A percentile compares a stretch with the other conserved stretches of the same genome.
Conservation (phyloP, 1,140 invertebrate species). For the Dufourea novaeangliae region DNA sequence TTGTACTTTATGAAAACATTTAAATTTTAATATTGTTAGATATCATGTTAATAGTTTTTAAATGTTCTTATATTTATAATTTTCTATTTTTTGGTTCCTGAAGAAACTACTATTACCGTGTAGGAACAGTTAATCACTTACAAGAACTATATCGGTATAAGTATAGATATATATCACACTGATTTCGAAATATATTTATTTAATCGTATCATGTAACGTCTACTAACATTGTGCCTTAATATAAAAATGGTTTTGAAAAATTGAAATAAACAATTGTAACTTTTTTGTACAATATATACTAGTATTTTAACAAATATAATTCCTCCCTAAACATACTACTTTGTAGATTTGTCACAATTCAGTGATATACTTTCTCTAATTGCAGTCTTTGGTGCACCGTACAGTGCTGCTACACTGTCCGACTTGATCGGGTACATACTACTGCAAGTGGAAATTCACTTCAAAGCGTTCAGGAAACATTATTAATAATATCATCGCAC, state of each 20-base stretch:
- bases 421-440: neutral
- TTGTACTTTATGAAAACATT: neutral
- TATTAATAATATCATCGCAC: neutral
- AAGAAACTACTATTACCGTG: slow-evolving; percentile 1
- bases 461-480: neutral
- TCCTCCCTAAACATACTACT: too few species aligned
- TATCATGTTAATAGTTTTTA: neutral
- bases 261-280: slow-evolving; percentile 8
- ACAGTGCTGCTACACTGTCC: neutral
- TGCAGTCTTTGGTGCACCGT: neutral
- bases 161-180: slow-evolving; percentile 26
- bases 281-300: neutral
- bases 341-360: too few species aligned
- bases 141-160: neutral
- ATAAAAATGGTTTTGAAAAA: neutral
- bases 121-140: neutral
- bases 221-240: slow-evolving; percentile 6
- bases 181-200: slow-evolving; percentile 27
- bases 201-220: slow-evolving; percentile 14
- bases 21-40: neutral
- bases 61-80: neutral
- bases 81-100: neutral
- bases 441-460: neutral
- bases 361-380: neutral
- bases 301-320: slow-evolving; percentile 1